Percentiles rank a stretch among this genome's conserved stretches.
These are phyloP conservation scores for Protaetia brevitarsis DNA, from an alignment of 1,140 invertebrate species.

Conservation along the genomic window DNA sequence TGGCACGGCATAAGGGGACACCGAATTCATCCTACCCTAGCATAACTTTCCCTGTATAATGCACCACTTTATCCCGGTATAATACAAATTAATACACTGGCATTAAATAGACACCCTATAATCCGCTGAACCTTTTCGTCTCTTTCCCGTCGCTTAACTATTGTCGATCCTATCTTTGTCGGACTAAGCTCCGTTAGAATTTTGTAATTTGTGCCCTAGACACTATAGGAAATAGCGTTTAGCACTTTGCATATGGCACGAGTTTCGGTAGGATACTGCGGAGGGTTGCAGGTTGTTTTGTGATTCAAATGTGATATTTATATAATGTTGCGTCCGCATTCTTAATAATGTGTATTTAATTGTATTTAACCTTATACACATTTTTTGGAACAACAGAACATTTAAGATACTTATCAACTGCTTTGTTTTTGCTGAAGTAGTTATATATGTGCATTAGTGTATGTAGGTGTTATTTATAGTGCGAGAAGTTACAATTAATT, in stretches of 20 bases:
- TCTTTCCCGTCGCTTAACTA: background rate
- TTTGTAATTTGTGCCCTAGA: conserved; percentile 4
- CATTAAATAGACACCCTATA: conserved; percentile 43
- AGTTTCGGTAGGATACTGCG: conserved; percentile 27
- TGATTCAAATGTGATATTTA: conserved; percentile 2
- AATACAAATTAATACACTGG: conserved; percentile 46
- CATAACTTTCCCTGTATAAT: conserved; percentile 42
- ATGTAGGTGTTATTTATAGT: no score
- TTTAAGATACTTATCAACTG: no score
- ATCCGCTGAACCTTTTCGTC: conserved; percentile 29
- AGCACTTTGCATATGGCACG: conserved; percentile 36
- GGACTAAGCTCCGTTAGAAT: background rate
- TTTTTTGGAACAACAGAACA: no score
- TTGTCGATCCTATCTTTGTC: background rate
- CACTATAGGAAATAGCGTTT: conserved; percentile 30
- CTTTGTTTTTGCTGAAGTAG: no score
- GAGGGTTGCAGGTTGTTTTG: background rate
- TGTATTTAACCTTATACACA: no score
- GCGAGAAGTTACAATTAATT: no score
- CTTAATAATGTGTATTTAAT: no score
- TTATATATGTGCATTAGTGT: no score
- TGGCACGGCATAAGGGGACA: background rate
- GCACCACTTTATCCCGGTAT: conserved; percentile 43
- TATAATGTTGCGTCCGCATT: background rate
- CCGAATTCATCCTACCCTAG: conserved; percentile 26